These are phyloP conservation scores for Oryctes rhinoceros DNA, from an alignment of 1,140 invertebrate species.

Conservation along the genomic window DNA sequence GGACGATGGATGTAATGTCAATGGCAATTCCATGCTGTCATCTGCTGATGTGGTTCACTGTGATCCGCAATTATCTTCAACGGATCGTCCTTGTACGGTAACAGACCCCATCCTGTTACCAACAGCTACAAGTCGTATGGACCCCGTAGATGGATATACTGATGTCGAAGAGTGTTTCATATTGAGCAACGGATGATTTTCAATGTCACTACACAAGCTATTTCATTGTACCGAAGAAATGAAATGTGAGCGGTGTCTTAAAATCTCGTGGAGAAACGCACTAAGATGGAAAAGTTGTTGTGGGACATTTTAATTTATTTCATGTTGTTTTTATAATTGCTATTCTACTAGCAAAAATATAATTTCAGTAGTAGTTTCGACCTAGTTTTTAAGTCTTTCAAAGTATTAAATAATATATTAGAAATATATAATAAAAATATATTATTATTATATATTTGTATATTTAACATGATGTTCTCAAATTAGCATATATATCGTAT, in stretches of 20 bases:
- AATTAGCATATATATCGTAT: too few relatives aligned
- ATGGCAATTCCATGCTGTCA: conserved; percentile 71
- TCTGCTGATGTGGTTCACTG: conserved; percentile 60
- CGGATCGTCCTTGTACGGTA: conserved; percentile 50
- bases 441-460: background rate
- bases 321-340: conserved; percentile 14
- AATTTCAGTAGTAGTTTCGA: background rate
- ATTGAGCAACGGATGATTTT: background rate
- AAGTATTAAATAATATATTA: conserved; percentile 1
- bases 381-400: background rate
- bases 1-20: conserved; percentile 77
- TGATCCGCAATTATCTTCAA: conserved; percentile 54
- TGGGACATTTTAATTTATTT: conserved; percentile 21
- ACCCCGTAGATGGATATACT: conserved; percentile 57
- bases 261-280: too few relatives aligned
- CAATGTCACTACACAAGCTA: background rate
- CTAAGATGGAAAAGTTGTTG: background rate
- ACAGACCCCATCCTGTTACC: conserved; percentile 55
- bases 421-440: background rate
- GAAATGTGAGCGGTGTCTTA: background rate
- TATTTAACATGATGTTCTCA: too few relatives aligned
- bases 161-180: conserved; percentile 4
- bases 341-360: conserved; percentile 1
- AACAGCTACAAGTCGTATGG: conserved; percentile 59
- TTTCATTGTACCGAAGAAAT: conserved; percentile 7